Percentiles rank a stretch among this genome's conserved stretches.
phyloP scores from a whole-genome alignment of 2,797 vertebrate species.

The Hyperoplus lanceolatus region DNA sequence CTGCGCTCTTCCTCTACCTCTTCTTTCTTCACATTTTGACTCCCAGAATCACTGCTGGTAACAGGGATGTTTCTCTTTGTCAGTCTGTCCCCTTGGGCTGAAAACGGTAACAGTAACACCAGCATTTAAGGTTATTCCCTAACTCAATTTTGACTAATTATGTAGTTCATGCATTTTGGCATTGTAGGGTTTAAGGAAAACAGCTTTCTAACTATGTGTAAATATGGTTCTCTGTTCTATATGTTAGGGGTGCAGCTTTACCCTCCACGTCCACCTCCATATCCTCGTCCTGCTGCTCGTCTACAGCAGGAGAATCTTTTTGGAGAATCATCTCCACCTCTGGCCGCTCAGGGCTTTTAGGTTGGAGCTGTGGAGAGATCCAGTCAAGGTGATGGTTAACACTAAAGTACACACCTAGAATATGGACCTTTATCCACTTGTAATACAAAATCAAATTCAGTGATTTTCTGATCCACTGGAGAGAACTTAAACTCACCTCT shows the following conservation, averaged over 20 bases:
- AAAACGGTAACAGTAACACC: background rate
- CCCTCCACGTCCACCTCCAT: conserved; percentile 35
- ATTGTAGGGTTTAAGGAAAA: no score
- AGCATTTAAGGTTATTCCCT: background rate
- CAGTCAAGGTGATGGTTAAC: no score
- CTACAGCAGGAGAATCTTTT: background rate
- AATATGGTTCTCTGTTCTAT: background rate
- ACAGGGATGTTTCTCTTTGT: background rate
- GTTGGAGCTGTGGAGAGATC: background rate
- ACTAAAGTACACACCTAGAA: background rate
- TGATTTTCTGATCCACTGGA: background rate
- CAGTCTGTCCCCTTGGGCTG: conserved; percentile 26
- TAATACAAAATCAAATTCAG: background rate
- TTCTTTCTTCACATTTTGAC: conserved; percentile 12
- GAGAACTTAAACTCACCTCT: conserved; percentile 53
- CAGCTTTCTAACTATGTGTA: background rate
- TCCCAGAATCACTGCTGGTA: background rate
- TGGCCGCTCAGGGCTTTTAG: conserved; percentile 17
- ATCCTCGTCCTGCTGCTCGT: conserved; percentile 7
- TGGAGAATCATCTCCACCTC: conserved; percentile 30
- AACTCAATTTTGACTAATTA: no score
- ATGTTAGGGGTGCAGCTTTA: background rate
- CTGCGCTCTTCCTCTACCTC: conserved; percentile 15
- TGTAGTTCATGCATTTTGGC: no score
- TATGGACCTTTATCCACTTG: no score